Conservation (phyloP, 2,888 invertebrate genomes). For the Phaedon cochleariae region DNA sequence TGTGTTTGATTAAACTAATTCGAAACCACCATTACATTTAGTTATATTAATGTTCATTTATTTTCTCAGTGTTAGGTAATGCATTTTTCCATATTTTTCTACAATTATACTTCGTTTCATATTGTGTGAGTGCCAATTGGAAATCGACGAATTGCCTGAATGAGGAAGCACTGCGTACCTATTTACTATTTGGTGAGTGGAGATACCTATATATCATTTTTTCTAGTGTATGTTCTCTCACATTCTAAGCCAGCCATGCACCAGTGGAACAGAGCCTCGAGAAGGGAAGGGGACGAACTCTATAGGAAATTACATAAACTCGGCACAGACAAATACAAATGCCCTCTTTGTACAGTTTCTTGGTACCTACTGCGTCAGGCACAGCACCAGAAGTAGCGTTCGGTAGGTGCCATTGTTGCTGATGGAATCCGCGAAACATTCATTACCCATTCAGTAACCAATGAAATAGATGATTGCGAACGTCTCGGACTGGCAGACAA, state of each 20-base stretch:
- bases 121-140: no score
- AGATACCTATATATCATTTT: no score
- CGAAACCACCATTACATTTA: no score
- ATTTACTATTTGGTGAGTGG: no score
- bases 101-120: no score
- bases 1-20: no score
- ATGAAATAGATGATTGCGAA: conserved; percentile 64
- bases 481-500: conserved; percentile 62
- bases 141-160: no score
- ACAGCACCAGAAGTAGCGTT: conserved; percentile 55
- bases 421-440: conserved; percentile 62
- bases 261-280: conserved; percentile 57
- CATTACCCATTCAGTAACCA: conserved; percentile 64
- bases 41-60: no score
- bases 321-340: conserved; percentile 65
- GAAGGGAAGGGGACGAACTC: conserved; percentile 59
- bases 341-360: conserved; percentile 63
- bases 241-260: conserved; percentile 57
- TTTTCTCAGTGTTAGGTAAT: no score
- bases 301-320: conserved; percentile 67
- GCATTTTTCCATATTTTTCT: no score
- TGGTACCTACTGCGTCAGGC: conserved; percentile 53
- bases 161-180: no score
- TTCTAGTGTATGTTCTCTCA: conserved; percentile 43
- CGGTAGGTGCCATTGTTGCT: conserved; percentile 60